A percentile compares a stretch with the other conserved stretches of the same genome.
phyloP scores from a whole-genome alignment of 1,140 invertebrate species.

The Amphibalanus amphitrite region DNA sequence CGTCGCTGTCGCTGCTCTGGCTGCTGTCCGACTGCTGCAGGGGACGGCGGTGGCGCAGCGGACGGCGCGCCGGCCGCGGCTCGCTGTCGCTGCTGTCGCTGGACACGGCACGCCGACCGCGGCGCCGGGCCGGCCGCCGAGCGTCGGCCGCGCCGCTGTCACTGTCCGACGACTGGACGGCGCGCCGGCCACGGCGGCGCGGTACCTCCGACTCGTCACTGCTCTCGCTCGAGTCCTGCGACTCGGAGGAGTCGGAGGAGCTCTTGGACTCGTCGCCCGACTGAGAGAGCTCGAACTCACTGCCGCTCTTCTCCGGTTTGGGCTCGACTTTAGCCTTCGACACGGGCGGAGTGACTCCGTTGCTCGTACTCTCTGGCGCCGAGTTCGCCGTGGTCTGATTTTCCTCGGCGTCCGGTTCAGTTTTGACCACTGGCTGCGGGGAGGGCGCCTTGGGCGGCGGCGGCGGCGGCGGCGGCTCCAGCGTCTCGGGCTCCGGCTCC shows the following conservation, averaged over 20 bases:
- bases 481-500: background rate
- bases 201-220: background rate
- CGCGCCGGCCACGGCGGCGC: background rate
- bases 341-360: too few relatives aligned
- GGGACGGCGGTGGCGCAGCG: background rate
- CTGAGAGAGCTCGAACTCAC: background rate
- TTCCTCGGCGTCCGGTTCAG: background rate
- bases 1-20: background rate
- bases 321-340: too few relatives aligned
- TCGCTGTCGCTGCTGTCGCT: constrained; percentile 3
- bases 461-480: background rate
- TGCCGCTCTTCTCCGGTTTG: background rate
- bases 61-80: background rate
- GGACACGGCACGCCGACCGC: background rate
- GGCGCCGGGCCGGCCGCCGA: background rate
- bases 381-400: too few relatives aligned
- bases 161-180: background rate
- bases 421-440: background rate
- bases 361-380: too few relatives aligned
- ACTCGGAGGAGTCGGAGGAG: background rate
- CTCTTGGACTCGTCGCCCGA: background rate
- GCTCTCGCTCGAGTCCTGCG: background rate
- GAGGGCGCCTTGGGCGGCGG: background rate
- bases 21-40: background rate
- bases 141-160: background rate